A percentile compares a stretch with the other conserved stretches of the same genome.
Conservation (phyloP, 2,797 vertebrate genomes). For the Acanthopagrus latus region DNA sequence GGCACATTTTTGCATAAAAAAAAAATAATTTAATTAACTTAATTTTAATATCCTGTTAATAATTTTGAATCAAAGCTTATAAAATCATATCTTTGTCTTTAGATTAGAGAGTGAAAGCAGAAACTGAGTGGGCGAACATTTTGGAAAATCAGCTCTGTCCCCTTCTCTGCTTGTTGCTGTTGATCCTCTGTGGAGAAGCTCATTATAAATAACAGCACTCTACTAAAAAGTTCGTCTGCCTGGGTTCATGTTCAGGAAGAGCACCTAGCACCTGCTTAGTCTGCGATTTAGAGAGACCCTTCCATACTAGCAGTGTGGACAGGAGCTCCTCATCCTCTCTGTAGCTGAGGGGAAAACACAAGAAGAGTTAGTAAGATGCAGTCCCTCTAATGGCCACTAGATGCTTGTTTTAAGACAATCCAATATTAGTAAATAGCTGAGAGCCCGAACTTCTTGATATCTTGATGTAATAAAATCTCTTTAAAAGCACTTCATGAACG, state of each 20-base stretch:
- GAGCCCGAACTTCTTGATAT: too few species aligned
- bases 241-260: background rate
- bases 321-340: slow-evolving; percentile 58
- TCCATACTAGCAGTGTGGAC: slow-evolving; percentile 70
- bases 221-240: too few species aligned
- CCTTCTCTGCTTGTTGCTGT: background rate
- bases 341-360: slow-evolving; percentile 19
- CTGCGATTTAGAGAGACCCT: slow-evolving; percentile 27
- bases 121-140: background rate
- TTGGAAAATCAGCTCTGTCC: background rate
- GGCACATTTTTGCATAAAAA: too few species aligned
- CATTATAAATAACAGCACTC: slow-evolving; percentile 2
- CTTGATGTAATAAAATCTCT: too few species aligned
- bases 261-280: slow-evolving; percentile 60
- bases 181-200: background rate
- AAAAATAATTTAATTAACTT: too few species aligned
- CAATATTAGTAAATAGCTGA: too few species aligned
- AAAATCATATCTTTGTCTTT: background rate
- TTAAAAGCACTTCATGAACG: too few species aligned
- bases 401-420: background rate
- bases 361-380: background rate
- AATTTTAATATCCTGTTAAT: too few species aligned
- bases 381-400: background rate
- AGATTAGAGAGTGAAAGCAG: background rate
- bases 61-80: too few species aligned